These are phyloP conservation scores for Bombus pascuorum DNA, from an alignment of 1,140 invertebrate species.

Conservation along the genomic window DNA sequence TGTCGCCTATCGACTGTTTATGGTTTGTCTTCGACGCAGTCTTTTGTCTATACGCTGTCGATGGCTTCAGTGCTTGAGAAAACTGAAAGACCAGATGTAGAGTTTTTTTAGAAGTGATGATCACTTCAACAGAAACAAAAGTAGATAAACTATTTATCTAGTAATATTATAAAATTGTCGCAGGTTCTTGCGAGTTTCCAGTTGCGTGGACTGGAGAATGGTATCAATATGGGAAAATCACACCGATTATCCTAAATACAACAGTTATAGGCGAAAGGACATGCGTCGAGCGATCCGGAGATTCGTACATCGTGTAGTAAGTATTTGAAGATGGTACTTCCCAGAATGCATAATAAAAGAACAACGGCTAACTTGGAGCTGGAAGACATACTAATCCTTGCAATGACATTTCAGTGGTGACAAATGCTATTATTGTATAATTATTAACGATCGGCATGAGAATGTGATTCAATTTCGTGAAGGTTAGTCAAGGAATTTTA, in stretches of 20 bases:
- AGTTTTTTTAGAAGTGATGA: too few species aligned
- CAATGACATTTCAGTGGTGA: slow-evolving; percentile 68
- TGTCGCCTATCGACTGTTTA: too few species aligned
- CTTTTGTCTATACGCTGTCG: too few species aligned
- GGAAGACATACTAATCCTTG: not conserved
- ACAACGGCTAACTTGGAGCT: not conserved
- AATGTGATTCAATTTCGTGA: slow-evolving; percentile 88
- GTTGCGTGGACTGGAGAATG: slow-evolving; percentile 82
- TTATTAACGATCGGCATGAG: slow-evolving; percentile 85
- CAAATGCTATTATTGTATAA: slow-evolving; percentile 85
- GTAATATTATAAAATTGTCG: slow-evolving; percentile 46
- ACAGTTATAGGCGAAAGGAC: slow-evolving; percentile 80
- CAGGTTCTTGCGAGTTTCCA: slow-evolving; percentile 82
- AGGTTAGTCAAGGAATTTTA: slow-evolving; percentile 81
- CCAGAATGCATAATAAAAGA: not conserved
- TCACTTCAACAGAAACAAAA: not conserved
- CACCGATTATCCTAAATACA: slow-evolving; percentile 78
- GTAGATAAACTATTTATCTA: not conserved
- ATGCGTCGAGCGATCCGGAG: slow-evolving; percentile 78
- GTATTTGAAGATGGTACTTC: slow-evolving; percentile 29
- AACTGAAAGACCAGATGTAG: too few species aligned
- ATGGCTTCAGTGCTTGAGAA: too few species aligned
- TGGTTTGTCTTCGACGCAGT: too few species aligned
- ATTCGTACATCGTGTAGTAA: slow-evolving; percentile 82
- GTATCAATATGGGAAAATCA: slow-evolving; percentile 81